A percentile compares a stretch with the other conserved stretches of the same genome.
These are phyloP conservation scores for Haemorhous mexicanus DNA, from an alignment of 2,113 vertebrate genomes.

Conservation along the genomic window DNA sequence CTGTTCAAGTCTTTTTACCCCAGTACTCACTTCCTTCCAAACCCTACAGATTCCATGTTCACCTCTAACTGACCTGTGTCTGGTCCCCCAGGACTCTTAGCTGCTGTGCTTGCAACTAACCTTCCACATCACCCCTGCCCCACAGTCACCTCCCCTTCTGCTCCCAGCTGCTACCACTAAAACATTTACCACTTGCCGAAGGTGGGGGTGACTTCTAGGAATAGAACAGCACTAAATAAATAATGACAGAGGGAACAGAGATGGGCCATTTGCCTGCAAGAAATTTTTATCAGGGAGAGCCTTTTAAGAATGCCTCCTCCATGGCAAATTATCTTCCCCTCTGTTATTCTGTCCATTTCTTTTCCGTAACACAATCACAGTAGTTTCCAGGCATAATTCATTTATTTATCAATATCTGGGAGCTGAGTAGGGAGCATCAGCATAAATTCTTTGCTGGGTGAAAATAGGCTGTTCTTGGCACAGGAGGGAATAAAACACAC, in stretches of 20 bases:
- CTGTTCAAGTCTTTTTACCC: neutral
- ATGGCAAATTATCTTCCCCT: neutral
- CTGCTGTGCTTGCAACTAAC: neutral
- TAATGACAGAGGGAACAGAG: constrained; percentile 5
- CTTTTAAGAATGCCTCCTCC: neutral
- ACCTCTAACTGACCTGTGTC: neutral
- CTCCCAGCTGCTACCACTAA: neutral
- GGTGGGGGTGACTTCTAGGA: constrained; percentile 23
- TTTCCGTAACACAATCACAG: neutral
- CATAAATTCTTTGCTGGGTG: neutral
- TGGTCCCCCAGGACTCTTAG: neutral
- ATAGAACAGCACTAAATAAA: constrained; percentile 34
- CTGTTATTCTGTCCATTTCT: neutral
- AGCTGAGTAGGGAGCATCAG: neutral
- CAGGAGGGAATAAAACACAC: neutral
- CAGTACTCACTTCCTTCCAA: neutral
- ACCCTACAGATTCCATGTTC: neutral
- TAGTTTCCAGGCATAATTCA: neutral
- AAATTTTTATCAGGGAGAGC: neutral
- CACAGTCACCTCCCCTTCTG: neutral
- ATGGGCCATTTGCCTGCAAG: neutral
- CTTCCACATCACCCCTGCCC: neutral
- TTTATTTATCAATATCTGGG: neutral
- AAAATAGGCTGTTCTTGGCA: neutral
- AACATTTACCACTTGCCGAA: constrained; percentile 15